Base-by-base conservation (phyloP, 2,888 invertebrate genomes). In the Fabriciana adippe region DNA sequence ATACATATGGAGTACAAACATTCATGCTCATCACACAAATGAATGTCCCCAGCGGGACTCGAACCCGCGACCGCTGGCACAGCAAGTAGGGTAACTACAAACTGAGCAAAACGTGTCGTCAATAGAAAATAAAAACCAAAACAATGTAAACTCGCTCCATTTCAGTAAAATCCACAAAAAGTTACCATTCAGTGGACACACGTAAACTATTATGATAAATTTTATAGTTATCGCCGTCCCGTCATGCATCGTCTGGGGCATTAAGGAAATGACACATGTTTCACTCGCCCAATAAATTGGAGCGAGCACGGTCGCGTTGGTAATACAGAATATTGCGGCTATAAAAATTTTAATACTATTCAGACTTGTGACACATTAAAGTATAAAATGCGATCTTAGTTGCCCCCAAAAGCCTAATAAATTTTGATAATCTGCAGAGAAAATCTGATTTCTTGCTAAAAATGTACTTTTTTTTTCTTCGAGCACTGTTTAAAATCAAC, bases 291-390 rank as follows among this genome's bases (percentile, higher is more conserved):
- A 55, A 65, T 70, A 68, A 68, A 68, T 66, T 68, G 66, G 60
- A 53, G 47, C 62, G 70, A 70, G 64, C 65, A 57, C 64, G 67
- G 69, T 67, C 59, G 50, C 55, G 57, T 59, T 68, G 68, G 64
- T 68, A 70, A 70, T 70, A 65, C 70, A 66, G 65, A 57, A 66
- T 70, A 70, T 70, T 66, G 70, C 55, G 59, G 68, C 62, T 55
- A 66, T 70, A 68, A 70, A 70, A 70, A 62, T 68, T 70, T 70
- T 68, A 70, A 70, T 70, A 70, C 68, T 35, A 53, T 66, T 53
- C 55, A 26, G 16, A 53, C 35, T 51, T 31, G 41, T 26, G 26
- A 13, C 53, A 70, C 31, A 8, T 47, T 62, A 6, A 4, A 11
- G 50, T 1, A 3, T 11, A 26, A 45, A 63, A 2, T 6, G 62